Conservation (phyloP, 2,888 invertebrate species). For the Apamea anceps region DNA sequence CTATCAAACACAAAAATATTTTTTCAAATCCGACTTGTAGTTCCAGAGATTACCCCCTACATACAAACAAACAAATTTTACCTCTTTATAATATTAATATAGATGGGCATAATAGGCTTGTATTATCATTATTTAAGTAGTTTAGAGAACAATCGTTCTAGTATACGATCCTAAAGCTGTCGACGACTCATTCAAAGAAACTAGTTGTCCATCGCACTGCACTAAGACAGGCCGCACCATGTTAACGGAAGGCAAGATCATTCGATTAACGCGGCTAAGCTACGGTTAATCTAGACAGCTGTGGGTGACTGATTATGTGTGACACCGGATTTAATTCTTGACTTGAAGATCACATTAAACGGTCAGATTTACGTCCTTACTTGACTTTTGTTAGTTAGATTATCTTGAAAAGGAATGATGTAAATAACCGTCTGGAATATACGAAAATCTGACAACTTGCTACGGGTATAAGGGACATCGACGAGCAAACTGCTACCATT, state of each 20-base stretch:
- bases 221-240: slow-evolving; percentile 23
- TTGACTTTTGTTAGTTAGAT: slow-evolving; percentile 20
- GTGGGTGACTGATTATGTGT: slow-evolving; percentile 57
- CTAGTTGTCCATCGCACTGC: slow-evolving; percentile 2
- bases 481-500: background rate
- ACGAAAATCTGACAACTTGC: background rate
- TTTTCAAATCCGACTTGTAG: no score
- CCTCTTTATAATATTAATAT: no score
- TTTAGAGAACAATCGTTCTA: background rate
- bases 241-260: slow-evolving; percentile 34
- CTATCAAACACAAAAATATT: no score
- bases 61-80: no score
- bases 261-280: slow-evolving; percentile 48
- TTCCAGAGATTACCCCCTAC: no score
- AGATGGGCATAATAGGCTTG: no score
- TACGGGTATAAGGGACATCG: no score
- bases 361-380: slow-evolving; percentile 29
- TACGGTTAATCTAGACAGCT: slow-evolving; percentile 58
- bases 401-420: slow-evolving; percentile 1
- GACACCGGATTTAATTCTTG: slow-evolving; percentile 53
- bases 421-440: background rate
- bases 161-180: background rate
- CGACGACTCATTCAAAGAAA: slow-evolving; percentile 17
- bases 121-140: no score
- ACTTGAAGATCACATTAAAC: slow-evolving; percentile 25